Percentiles rank a stretch among this genome's conserved stretches.
phyloP scores from a whole-genome alignment of 2,888 invertebrate genomes.

The Caenorhabditis sp. region DNA sequence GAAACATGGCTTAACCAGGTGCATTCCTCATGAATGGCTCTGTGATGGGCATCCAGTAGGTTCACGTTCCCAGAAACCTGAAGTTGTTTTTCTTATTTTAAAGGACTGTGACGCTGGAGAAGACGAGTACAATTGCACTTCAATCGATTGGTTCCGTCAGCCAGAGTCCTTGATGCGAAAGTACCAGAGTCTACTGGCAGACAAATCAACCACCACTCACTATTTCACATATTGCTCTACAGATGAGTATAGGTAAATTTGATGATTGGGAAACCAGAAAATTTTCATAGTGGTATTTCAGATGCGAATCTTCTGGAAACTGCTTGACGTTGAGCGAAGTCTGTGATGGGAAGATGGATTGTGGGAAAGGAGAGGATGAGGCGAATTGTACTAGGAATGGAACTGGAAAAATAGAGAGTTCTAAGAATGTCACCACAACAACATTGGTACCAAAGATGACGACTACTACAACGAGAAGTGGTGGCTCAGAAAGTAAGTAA shows the following conservation, averaged over 20 bases:
- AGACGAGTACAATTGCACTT: slow-evolving; percentile 63
- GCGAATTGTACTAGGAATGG: slow-evolving; percentile 18
- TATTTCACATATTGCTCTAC: slow-evolving; percentile 7
- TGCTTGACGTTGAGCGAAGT: slow-evolving; percentile 24
- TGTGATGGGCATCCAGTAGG: slow-evolving; percentile 70
- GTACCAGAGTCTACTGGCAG: slow-evolving; percentile 27
- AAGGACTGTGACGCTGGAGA: slow-evolving; percentile 69
- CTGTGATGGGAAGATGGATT: slow-evolving; percentile 43
- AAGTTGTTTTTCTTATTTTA: not conserved
- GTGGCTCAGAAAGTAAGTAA: not conserved
- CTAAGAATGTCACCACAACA: not conserved
- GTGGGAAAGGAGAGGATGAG: slow-evolving; percentile 47
- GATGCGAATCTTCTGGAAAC: slow-evolving; percentile 14
- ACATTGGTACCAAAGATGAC: not conserved
- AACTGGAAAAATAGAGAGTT: not conserved
- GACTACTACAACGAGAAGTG: not conserved
- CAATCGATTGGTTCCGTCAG: slow-evolving; percentile 38
- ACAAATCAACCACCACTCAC: slow-evolving; percentile 4
- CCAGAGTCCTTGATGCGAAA: slow-evolving; percentile 48
- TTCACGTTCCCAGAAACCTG: not conserved
- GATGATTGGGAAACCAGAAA: not conserved
- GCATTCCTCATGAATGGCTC: slow-evolving; percentile 71
- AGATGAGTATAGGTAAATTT: not conserved
- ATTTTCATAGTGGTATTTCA: not conserved
- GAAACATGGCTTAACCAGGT: slow-evolving; percentile 60